Base-by-base conservation (phyloP, 2,113 vertebrate species). In the Ammodytes marinus region DNA sequence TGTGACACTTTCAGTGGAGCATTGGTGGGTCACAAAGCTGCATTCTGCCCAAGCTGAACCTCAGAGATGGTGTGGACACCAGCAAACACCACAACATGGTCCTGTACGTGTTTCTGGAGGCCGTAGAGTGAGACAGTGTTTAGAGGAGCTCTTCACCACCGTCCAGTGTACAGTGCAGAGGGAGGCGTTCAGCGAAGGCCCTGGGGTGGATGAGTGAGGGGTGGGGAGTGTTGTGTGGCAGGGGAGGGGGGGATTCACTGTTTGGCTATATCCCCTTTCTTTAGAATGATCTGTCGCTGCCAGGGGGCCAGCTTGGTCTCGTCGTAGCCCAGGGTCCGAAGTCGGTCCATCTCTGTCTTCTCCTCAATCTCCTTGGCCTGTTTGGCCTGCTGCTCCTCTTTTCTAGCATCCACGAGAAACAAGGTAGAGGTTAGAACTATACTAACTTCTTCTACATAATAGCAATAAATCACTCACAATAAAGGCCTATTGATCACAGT, bases 261-360 rank as follows among this genome's bases (percentile, higher is more conserved):
- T 95, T 99, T 99, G 74, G 96, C 95, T 91, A 97, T 95, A 84
- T 99, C 98, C 82, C 98, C 98, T 91, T 99, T 99, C 95, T 97
- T 99, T 88, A 99, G 94, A 91, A 99, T 97, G 89, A 99, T 96
- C 94, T 99, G 97, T 87, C 97, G 93, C 90, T 99, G 98, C 98
- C 98, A 99, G 46, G 98, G 98, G 0, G 98, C 97, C 93, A 99
- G 95, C 90, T 99, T 99, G 91, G 94, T 96, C 89, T 99, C 98
- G 13, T 99, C 98, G 35, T 97, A 99, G 86, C 98, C 98, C 60
- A 99, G 93, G 80, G 95, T 98, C 80, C 97, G 95, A 93, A 99
- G 95, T 87, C 96, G 97, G 94, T 99, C 98, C 5, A 92, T 95
- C 90, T 99, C 98, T 1, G 95, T 95, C 86, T 96, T 97, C 87